A percentile compares a stretch with the other conserved stretches of the same genome.
These are phyloP conservation scores for Pangasius macronema DNA, from an alignment of 2,797 vertebrate species.

Conservation along the genomic window DNA sequence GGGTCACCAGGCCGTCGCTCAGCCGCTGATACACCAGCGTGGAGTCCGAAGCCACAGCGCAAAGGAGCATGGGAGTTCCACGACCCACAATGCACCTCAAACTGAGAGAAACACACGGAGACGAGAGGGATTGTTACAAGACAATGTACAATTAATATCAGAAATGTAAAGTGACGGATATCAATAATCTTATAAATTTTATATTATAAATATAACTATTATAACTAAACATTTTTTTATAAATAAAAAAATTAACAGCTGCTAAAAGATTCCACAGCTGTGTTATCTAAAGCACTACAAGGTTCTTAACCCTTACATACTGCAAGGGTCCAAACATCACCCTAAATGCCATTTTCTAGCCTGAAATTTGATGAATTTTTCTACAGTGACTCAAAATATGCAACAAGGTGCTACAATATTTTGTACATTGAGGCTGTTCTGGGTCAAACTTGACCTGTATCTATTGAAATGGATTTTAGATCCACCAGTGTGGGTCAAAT, in stretches of 20 bases:
- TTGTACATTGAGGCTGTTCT: too few species aligned
- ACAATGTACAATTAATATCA: not conserved
- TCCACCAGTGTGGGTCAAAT: too few species aligned
- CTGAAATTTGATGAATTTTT: too few species aligned
- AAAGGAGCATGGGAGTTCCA: slow-evolving; percentile 79
- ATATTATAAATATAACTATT: too few species aligned
- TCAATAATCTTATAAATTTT: too few species aligned
- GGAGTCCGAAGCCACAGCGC: slow-evolving; percentile 90
- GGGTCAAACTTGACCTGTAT: too few species aligned
- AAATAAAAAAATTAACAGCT: not conserved
- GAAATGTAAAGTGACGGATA: not conserved
- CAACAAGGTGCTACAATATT: too few species aligned
- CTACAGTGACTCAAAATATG: too few species aligned
- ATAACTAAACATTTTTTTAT: too few species aligned
- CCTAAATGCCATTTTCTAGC: too few species aligned
- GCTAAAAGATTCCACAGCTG: not conserved
- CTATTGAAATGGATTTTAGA: too few species aligned
- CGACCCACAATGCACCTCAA: slow-evolving; percentile 68
- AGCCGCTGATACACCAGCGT: slow-evolving; percentile 94
- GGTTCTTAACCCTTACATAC: not conserved
- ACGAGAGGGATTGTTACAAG: not conserved
- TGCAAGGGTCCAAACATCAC: too few species aligned
- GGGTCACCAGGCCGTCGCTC: slow-evolving; percentile 83
- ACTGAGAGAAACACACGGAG: slow-evolving; percentile 56
- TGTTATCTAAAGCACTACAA: not conserved